A percentile compares a stretch with the other conserved stretches of the same genome.
phyloP scores from a whole-genome alignment of 2,797 vertebrate genomes.

The Aplochiton taeniatus region DNA sequence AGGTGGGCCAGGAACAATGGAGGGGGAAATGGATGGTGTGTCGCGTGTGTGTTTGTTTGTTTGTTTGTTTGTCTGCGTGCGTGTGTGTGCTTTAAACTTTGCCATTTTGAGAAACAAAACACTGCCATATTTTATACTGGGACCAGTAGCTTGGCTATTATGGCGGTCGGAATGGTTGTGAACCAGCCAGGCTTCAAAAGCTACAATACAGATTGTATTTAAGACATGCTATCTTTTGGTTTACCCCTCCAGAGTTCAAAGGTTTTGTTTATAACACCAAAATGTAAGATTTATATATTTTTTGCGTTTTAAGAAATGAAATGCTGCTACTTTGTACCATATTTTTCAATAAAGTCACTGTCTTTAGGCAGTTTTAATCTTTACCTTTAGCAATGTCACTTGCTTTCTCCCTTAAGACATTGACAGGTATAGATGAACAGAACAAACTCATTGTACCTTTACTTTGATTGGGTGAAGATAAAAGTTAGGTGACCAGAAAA shows the following conservation, averaged over 20 bases:
- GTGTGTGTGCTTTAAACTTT: conserved; percentile 33
- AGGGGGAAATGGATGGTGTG: conserved; percentile 22
- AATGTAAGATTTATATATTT: conserved; percentile 68
- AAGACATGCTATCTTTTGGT: conserved; percentile 42
- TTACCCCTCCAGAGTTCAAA: conserved; percentile 45
- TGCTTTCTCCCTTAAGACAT: no score
- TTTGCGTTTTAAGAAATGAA: conserved; percentile 73
- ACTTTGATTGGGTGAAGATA: no score
- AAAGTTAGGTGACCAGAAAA: no score
- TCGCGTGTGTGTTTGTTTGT: conserved; percentile 17
- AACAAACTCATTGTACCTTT: no score
- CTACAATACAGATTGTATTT: conserved; percentile 68
- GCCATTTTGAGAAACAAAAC: conserved; percentile 46
- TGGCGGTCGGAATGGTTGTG: conserved; percentile 49
- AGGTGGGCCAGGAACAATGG: conserved; percentile 78
- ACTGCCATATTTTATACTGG: conserved; percentile 48
- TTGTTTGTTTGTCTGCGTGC: conserved; percentile 8
- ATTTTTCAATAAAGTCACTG: conserved; percentile 85
- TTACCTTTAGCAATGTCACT: background rate
- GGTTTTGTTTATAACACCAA: conserved; percentile 67
- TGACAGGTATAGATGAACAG: no score
- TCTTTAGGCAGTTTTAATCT: conserved; percentile 69
- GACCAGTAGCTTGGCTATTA: conserved; percentile 64
- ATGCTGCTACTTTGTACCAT: conserved; percentile 87
- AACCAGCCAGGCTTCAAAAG: conserved; percentile 72